Evolutionary conservation across 35 echinoderm and acorn worm species (phyloP).

Genomic region (Lytechinus variegatus): DNA sequence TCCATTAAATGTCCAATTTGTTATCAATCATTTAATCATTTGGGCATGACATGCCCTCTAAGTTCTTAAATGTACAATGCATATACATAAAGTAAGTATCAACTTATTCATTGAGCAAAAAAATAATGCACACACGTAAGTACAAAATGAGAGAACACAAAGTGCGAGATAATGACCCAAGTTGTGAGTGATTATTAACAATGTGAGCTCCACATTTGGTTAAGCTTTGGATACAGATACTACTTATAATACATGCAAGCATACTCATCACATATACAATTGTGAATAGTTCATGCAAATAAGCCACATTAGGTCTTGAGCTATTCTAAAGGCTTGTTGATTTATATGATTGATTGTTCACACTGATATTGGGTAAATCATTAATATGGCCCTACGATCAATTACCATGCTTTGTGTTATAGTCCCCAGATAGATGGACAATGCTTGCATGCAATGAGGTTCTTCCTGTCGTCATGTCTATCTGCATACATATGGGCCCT

Average conservation of each 20-base stretch:
- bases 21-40: constrained; percentile 28
- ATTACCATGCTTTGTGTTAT: too few species aligned
- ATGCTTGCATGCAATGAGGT: too few species aligned
- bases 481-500: too few species aligned
- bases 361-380: too few species aligned
- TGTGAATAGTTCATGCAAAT: background rate
- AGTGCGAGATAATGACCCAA: background rate
- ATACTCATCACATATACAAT: background rate
- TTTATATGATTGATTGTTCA: too few species aligned
- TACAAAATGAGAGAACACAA: constrained; percentile 13
- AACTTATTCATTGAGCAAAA: background rate
- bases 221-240: too few species aligned
- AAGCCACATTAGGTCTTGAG: too few species aligned
- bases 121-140: constrained; percentile 32
- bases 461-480: too few species aligned
- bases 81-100: background rate
- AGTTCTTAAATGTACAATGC: constrained; percentile 31
- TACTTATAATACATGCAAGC: too few species aligned
- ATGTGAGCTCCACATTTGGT: background rate
- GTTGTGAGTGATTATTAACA: background rate
- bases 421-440: too few species aligned
- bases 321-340: too few species aligned
- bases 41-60: constrained; percentile 3
- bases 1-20: background rate
- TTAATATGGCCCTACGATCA: too few species aligned